These are phyloP conservation scores for Sarcophilus harrisii DNA, from an alignment of 2,797 vertebrate genomes.

Conservation along the genomic window DNA sequence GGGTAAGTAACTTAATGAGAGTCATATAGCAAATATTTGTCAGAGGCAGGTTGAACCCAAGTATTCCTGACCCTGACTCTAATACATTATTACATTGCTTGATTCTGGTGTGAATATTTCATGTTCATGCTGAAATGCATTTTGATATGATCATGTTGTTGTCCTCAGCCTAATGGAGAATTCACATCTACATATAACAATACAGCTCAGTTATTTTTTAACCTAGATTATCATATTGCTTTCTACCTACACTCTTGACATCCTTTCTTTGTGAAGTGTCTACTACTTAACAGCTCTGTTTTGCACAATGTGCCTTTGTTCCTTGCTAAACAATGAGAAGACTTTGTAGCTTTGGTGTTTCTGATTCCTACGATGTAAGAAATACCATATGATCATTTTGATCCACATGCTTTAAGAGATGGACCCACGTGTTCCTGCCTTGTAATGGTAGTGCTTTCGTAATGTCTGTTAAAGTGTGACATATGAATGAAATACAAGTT, in stretches of 20 bases:
- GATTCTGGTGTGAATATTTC: constrained; percentile 9
- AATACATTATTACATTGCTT: not conserved
- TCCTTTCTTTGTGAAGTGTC: not conserved
- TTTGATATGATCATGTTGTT: not conserved
- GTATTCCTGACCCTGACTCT: not conserved
- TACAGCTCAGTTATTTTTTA: not conserved
- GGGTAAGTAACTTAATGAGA: not conserved
- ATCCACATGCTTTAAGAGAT: not conserved
- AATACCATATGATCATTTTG: no score
- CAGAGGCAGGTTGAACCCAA: not conserved
- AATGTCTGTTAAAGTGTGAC: not conserved
- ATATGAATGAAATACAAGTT: not conserved
- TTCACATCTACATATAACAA: not conserved
- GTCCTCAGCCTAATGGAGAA: not conserved
- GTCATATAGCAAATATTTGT: not conserved
- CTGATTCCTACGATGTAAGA: not conserved
- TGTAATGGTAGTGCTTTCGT: not conserved
- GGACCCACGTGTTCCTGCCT: not conserved
- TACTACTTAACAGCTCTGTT: fast-evolving
- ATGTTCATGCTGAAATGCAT: not conserved
- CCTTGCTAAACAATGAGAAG: not conserved
- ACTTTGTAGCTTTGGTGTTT: not conserved
- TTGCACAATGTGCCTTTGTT: not conserved
- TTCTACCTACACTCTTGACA: not conserved
- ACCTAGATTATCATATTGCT: no score